A percentile compares a stretch with the other conserved stretches of the same genome.
phyloP scores from a whole-genome alignment of 2,113 vertebrate species.

The Oreochromis aureus region DNA sequence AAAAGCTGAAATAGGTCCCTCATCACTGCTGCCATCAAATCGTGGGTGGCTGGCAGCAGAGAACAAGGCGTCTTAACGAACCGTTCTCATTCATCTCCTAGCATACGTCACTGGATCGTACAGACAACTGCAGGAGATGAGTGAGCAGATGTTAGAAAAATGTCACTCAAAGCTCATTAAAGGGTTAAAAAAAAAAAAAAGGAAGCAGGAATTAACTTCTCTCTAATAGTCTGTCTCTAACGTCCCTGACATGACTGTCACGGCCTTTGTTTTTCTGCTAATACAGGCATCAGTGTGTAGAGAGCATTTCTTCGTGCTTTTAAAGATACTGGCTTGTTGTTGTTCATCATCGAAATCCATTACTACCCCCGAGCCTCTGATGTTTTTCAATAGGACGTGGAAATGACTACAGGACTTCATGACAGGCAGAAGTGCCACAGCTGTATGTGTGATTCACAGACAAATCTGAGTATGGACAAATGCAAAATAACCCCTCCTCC shows the following conservation, averaged over 20 bases:
- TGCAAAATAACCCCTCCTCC: neutral
- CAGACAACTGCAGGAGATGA: neutral
- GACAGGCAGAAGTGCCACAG: slow-evolving; percentile 12
- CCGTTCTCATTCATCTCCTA: slow-evolving; percentile 22
- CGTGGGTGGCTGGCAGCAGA: slow-evolving; percentile 51
- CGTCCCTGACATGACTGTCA: neutral
- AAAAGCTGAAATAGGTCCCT: slow-evolving; percentile 65
- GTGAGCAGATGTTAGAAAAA: neutral
- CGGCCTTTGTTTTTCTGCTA: neutral
- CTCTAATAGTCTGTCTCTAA: neutral
- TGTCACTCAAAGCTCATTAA: neutral
- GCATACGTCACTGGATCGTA: slow-evolving; percentile 3
- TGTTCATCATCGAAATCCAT: slow-evolving; percentile 32
- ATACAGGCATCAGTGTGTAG: neutral
- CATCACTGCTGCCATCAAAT: slow-evolving; percentile 66
- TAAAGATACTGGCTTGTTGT: slow-evolving; percentile 22
- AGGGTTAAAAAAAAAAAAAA: neutral
- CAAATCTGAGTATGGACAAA: neutral
- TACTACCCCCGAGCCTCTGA: neutral
- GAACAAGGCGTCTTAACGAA: slow-evolving; percentile 55
- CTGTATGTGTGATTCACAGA: neutral
- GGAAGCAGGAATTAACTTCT: neutral
- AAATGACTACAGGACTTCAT: slow-evolving; percentile 19
- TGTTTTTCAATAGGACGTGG: slow-evolving; percentile 1
- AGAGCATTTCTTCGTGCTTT: neutral